Base-by-base conservation (phyloP, 1,140 invertebrate species). In the Conus ventricosus region DNA sequence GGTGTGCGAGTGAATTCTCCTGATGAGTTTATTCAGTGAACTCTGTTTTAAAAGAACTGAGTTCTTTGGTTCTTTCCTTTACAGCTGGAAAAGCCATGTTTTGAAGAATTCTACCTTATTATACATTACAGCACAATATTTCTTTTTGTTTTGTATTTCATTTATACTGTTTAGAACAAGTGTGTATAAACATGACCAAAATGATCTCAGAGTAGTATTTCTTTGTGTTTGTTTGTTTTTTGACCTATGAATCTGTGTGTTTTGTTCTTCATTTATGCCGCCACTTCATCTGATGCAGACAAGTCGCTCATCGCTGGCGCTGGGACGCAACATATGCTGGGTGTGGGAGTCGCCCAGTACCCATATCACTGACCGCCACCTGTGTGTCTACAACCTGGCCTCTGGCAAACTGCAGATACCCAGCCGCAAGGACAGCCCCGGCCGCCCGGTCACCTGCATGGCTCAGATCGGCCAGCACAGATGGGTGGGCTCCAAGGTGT, bases 381-480 rank as follows among this genome's bases (percentile, higher is more conserved):
- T 90, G 55, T 84, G 85, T 25, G 89, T 90, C 17, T 84, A 81
- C 57, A 85, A 89, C 51, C 87, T 93, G 25, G 90, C 90, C 78
- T 75, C 86, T 4, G 78, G 86, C 23, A 85, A 85, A 53, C 89
- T 88, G 85, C 87, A 89, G 71, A 84, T 84, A 1, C 82, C 87
- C 25, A 89, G 78, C 57, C 25, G 80, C 80, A 91, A 89, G 55
- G 51, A 57, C 15, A 91, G 75, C 84, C 89, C 83, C 53, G 92
- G 90, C 10, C 71, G 53, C 39, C 85, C 81, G n/a, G 92, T 92
- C n/a, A 89, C 89, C 23, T 94, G 92, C 84, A 92, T 92, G 92
- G 76, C 90, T 13, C 91, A 91, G 81, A 90, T 92, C n/a, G 91
- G 87, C 7, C 88, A 90, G 53, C 85, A 90, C 15, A 88, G 93